Base-by-base conservation (phyloP, 2,797 vertebrate species). In the Onychomys torridus region DNA sequence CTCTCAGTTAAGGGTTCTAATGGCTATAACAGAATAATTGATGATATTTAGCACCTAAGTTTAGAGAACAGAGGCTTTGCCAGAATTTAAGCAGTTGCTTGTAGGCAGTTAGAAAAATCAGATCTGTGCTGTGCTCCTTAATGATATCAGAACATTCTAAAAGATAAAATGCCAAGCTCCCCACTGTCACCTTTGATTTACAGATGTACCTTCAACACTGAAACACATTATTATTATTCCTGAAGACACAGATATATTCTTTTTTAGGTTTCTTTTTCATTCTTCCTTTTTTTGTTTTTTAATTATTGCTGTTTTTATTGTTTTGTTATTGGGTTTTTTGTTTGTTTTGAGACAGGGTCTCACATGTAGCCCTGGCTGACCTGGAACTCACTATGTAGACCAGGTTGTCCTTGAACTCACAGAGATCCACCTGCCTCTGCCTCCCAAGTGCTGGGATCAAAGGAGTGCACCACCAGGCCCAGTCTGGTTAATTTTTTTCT, bases 101-200 rank as follows among this genome's bases (percentile, higher is more conserved):
- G n/a, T 77, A 69, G 40, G 21, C 25, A 90, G 49, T 89, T 59
- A 21, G 37, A 78, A 46, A 17, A 92, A 89, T 86, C 65, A 94
- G 78, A 57, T 79, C 73, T 82, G 55, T 79, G 61, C 29, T 94
- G 46, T 91, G 73, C 65, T 93, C 32, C 79, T 91, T 37, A 96
- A 32, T 55, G 19, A 65, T 32, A 88, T 93, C 10, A 93, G 14
- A 94, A 96, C 25, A 78, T 95, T 88, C 65, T 95, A 85, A 92
- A 87, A 81, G 83, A 95, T 82, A 92, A 93, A 97, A 93, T 46
- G 90, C 61, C 52, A 97, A 93, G 32, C 49, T 84, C 94, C 46
- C 75, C 94, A 97, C 93, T 73, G 86, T 71, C 90, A 92, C 49
- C 49, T 37, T 95, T 96, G 37, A 95, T 91, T 94, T 93, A 52